phyloP scores from a whole-genome alignment of 1,140 invertebrate species.

The Macrosteles quadrilineatus region DNA sequence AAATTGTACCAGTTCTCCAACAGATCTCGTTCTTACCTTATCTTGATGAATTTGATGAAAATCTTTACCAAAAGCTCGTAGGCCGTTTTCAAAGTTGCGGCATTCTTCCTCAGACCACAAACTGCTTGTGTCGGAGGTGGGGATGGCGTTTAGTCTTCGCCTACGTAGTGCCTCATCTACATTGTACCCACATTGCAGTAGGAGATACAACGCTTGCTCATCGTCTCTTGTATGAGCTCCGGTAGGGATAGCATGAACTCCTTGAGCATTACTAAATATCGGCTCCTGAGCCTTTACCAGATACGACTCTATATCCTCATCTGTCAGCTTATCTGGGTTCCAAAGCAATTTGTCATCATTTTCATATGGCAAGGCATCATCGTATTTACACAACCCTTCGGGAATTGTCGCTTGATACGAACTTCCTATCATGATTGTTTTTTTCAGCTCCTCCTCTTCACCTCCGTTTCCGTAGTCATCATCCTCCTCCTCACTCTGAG shows the following conservation, averaged over 20 bases:
- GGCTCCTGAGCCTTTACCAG: slow-evolving; percentile 68
- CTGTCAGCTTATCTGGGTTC: slow-evolving; percentile 78
- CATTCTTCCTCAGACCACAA: slow-evolving; percentile 98
- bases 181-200: slow-evolving; percentile 94
- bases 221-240: slow-evolving; percentile 88
- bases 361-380: slow-evolving; percentile 91
- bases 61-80: slow-evolving; percentile 92
- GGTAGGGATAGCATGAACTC: slow-evolving; percentile 64
- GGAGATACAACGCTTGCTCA: slow-evolving; percentile 87
- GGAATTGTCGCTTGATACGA: slow-evolving; percentile 94
- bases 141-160: slow-evolving; percentile 75
- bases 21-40: slow-evolving; percentile 92
- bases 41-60: slow-evolving; percentile 94
- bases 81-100: slow-evolving; percentile 92
- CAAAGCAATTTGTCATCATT: slow-evolving; percentile 95
- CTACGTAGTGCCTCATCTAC: slow-evolving; percentile 87
- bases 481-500: slow-evolving; percentile 66
- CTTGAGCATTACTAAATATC: slow-evolving; percentile 48
- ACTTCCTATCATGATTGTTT: slow-evolving; percentile 93
- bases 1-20: slow-evolving; percentile 96
- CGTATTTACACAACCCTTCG: slow-evolving; percentile 79
- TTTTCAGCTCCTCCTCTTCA: slow-evolving; percentile 69
- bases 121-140: slow-evolving; percentile 72
- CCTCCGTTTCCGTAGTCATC: slow-evolving; percentile 75
- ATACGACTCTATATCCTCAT: slow-evolving; percentile 79